phyloP scores from a whole-genome alignment of 2,113 vertebrate genomes.

The Otocyon megalotis region DNA sequence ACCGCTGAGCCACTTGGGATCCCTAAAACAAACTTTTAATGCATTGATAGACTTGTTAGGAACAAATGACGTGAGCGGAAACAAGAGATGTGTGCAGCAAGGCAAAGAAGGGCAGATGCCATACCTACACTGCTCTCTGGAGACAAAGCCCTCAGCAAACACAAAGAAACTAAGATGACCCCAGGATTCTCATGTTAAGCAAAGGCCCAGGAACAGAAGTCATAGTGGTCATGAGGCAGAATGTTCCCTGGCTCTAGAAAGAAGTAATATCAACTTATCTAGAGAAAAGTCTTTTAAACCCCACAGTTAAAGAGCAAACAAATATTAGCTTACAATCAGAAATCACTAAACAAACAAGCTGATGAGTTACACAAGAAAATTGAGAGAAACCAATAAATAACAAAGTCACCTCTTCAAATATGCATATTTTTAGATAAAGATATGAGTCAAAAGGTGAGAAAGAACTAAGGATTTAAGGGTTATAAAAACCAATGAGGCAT shows the following conservation, averaged over 20 bases:
- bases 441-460: slow-evolving; percentile 13
- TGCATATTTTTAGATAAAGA: not conserved
- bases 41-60: not conserved
- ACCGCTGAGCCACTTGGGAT: too few species aligned
- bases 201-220: not conserved
- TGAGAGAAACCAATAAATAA: not conserved
- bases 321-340: not conserved
- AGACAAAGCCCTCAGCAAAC: not conserved
- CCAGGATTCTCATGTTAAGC: not conserved
- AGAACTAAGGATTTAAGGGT: not conserved
- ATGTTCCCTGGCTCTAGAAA: not conserved
- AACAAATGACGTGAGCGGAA: not conserved
- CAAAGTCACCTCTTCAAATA: not conserved
- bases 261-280: not conserved
- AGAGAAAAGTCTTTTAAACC: not conserved
- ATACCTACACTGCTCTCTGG: not conserved
- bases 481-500: not conserved
- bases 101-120: not conserved
- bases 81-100: not conserved
- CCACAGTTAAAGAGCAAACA: not conserved
- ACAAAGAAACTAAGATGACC: not conserved
- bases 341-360: not conserved
- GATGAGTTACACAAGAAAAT: not conserved
- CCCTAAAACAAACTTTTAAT: not conserved
- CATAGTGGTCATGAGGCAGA: not conserved